Evolutionary conservation across 1,140 invertebrate genomes (phyloP).

Genomic region (Chironomus striatipennis): DNA sequence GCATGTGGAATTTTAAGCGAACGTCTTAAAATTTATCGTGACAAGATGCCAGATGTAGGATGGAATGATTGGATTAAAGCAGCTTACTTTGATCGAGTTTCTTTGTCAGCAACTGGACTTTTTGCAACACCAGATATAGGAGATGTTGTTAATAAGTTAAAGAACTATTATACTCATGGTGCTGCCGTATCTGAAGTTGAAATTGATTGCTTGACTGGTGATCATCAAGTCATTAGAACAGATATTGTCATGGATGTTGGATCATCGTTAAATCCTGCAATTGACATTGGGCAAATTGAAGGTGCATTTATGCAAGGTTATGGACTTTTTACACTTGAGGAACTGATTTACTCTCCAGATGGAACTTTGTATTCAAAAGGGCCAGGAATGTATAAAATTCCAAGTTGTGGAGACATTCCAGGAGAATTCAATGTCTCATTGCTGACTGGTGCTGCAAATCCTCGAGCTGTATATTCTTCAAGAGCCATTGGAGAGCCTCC

Average conservation of each 20-base stretch:
- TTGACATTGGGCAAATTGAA: constrained; percentile 65
- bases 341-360: constrained; percentile 57
- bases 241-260: constrained; percentile 66
- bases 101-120: constrained; percentile 53
- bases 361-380: constrained; percentile 76
- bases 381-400: constrained; percentile 89
- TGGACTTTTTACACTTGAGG: constrained; percentile 55
- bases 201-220: constrained; percentile 50
- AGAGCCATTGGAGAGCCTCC: constrained; percentile 97
- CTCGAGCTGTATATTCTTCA: constrained; percentile 85
- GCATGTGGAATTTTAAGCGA: constrained; percentile 49
- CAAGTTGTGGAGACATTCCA: constrained; percentile 83
- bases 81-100: constrained; percentile 51
- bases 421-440: constrained; percentile 87
- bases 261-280: constrained; percentile 57
- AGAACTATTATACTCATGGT: constrained; percentile 48
- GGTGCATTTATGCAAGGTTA: constrained; percentile 60
- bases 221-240: constrained; percentile 51
- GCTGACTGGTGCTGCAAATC: constrained; percentile 78
- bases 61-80: constrained; percentile 55
- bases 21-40: constrained; percentile 47
- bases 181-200: constrained; percentile 48
- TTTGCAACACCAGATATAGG: constrained; percentile 45
- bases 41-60: constrained; percentile 44
- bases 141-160: constrained; percentile 40